phyloP scores from a whole-genome alignment of 2,113 vertebrate species.

The Phyllostomus hastatus region DNA sequence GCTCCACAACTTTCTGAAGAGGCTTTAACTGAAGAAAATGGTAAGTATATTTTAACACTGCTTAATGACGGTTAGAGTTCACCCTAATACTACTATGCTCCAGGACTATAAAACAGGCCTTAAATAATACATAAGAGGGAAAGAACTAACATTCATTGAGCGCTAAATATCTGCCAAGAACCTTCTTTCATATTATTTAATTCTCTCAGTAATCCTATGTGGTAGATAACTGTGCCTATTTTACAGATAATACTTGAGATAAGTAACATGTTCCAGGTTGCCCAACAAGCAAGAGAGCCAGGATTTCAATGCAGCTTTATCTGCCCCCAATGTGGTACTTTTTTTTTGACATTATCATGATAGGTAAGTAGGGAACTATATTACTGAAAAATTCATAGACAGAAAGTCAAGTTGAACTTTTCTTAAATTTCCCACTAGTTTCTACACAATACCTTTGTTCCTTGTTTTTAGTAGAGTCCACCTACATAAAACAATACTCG shows the following conservation, averaged over 20 bases:
- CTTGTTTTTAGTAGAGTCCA: neutral
- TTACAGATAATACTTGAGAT: neutral
- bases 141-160: neutral
- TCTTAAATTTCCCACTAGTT: neutral
- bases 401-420: neutral
- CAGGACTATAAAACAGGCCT: neutral
- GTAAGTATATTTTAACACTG: conserved; percentile 31
- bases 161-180: neutral
- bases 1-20: conserved; percentile 64
- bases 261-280: neutral
- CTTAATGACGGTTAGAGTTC: neutral
- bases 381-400: neutral
- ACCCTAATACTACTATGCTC: neutral
- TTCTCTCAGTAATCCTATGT: neutral
- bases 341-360: neutral
- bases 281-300: neutral
- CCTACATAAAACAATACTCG: neutral
- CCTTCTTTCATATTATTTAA: neutral
- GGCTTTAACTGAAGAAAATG: conserved; percentile 74
- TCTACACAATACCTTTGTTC: neutral
- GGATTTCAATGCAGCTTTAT: neutral
- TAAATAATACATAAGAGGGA: neutral
- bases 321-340: neutral
- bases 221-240: neutral
- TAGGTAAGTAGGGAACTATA: neutral